Base-by-base conservation (phyloP, 1,140 invertebrate genomes). In the Spodoptera frugiperda region DNA sequence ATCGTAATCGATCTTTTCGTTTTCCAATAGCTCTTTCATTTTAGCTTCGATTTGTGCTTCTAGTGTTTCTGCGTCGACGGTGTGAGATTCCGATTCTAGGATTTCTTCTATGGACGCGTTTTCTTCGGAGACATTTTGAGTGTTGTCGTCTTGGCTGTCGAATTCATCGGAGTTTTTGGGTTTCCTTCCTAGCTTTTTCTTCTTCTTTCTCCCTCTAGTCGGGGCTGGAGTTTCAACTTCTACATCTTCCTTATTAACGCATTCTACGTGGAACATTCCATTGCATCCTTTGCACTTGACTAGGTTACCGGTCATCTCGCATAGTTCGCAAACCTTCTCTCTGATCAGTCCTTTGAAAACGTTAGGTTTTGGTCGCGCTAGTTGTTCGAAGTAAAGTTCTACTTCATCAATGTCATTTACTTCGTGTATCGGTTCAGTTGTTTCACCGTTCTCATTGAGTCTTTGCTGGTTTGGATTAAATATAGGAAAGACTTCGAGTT, bases 311-410 rank as follows among this genome's bases (percentile, higher is more conserved):
- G 94, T 88, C 83, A 93, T 95, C 78, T 96, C 95, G 79, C 96
- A 97, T 71, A 96, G 95, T 74, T 96, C 95, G 84, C 96, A 97
- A 11, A 97, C 95, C 83, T 95, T 95, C 73, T 96, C 95, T 49
- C 93, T 94, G 9, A 95, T 89, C 59, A 95, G 88, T 8, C 95
- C 96, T 90, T 95, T 95, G 77, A 96, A 96, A 49, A 96, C 82
- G 86, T 95, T 96, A 5, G 94, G 91, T 33, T 94, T 94, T 12
- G 90, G 90, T 70, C 81, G 77, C 5, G 86, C 86, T 57, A 93
- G 70, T 67, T 91, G 77, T 59, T 81, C 75, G 59, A 93, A 93
- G 81, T 91, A 93, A 55, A 87, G 78, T 79, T 93, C 91, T 0
- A 89, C 88, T 82, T 88, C 86, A 67, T 91, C 84, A 17, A 73